A percentile compares a stretch with the other conserved stretches of the same genome.
Evolutionary conservation across 1,140 invertebrate genomes (phyloP).

Genomic region (Nasonia giraulti): DNA sequence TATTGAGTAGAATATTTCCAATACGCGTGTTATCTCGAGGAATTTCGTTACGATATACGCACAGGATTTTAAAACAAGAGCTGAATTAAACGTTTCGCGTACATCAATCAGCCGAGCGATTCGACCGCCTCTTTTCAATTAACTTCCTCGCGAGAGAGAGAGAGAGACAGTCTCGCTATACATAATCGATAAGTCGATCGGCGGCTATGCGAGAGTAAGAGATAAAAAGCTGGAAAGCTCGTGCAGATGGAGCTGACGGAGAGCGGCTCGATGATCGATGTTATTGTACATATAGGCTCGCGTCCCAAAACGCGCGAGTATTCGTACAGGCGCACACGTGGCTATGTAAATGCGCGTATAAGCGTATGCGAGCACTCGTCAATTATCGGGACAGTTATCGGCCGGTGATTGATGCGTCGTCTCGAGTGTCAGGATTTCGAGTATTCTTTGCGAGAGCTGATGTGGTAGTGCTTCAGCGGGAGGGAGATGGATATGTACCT

Average conservation of each 20-base stretch:
- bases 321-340: background rate
- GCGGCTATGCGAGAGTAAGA: background rate
- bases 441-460: background rate
- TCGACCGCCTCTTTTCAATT: background rate
- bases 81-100: background rate
- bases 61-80: too few species aligned
- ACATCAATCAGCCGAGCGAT: background rate
- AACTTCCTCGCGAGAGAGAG: background rate
- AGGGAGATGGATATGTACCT: background rate
- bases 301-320: background rate
- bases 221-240: background rate
- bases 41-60: background rate
- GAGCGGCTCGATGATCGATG: slow-evolving; percentile 38
- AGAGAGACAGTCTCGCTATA: background rate
- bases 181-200: background rate
- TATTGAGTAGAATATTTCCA: too few species aligned
- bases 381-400: slow-evolving; percentile 11
- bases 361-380: background rate
- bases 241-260: slow-evolving; percentile 6
- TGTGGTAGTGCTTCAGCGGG: background rate
- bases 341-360: background rate
- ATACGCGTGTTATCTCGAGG: too few species aligned
- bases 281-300: background rate
- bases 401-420: slow-evolving; percentile 24
- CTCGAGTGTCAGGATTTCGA: background rate